A percentile compares a stretch with the other conserved stretches of the same genome.
Evolutionary conservation across 2,888 invertebrate genomes (phyloP).

Genomic region (Syrista parreyssii): DNA sequence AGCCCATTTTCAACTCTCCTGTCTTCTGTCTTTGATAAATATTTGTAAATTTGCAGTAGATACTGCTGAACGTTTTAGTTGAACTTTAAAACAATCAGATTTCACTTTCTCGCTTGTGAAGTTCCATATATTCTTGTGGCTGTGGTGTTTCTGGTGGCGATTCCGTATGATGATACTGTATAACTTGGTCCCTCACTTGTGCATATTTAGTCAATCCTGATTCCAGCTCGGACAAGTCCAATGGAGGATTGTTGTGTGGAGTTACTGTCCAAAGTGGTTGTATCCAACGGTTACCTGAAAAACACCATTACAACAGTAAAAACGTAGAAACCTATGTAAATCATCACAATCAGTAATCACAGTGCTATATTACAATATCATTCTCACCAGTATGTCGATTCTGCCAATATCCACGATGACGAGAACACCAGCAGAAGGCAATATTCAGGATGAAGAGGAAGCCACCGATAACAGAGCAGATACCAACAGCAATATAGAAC

Average conservation of each 20-base stretch:
- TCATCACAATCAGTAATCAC: neutral
- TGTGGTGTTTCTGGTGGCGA: constrained; percentile 40
- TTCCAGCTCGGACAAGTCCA: constrained; percentile 82
- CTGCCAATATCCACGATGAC: constrained; percentile 84
- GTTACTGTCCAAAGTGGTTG: constrained; percentile 86
- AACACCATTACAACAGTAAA: constrained; percentile 7
- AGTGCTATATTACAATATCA: constrained; percentile 9
- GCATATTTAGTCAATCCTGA: constrained; percentile 63
- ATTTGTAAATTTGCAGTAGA: constrained; percentile 4
- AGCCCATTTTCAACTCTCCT: constrained; percentile 68
- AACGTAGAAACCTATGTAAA: constrained; percentile 1
- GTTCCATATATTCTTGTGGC: constrained; percentile 70
- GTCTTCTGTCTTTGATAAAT: neutral
- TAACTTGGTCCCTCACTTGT: constrained; percentile 48
- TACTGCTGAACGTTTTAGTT: constrained; percentile 10
- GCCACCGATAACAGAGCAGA: constrained; percentile 79
- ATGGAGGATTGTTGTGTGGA: constrained; percentile 84
- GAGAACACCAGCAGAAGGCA: constrained; percentile 84
- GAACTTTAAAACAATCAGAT: constrained; percentile 68
- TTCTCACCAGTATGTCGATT: constrained; percentile 80
- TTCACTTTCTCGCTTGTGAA: constrained; percentile 85
- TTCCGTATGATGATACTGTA: constrained; percentile 60
- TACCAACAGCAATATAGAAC: constrained; percentile 84
- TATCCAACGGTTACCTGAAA: constrained; percentile 84
- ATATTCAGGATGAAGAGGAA: constrained; percentile 81